These are phyloP conservation scores for Myotis brandtii DNA, from an alignment of 2,113 vertebrate genomes.

Conservation along the genomic window DNA sequence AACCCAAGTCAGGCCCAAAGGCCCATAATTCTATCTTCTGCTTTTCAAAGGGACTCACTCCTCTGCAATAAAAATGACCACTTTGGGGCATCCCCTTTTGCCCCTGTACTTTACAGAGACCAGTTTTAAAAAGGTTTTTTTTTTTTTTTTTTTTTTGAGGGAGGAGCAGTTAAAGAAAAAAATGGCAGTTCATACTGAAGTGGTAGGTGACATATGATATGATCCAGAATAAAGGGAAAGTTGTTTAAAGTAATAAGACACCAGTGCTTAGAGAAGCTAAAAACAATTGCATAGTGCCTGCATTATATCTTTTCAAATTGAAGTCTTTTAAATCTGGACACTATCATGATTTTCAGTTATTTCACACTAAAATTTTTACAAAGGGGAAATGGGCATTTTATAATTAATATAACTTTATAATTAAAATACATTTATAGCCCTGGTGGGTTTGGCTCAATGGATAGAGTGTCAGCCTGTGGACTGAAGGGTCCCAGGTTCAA, in stretches of 20 bases:
- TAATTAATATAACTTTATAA: constrained; percentile 5
- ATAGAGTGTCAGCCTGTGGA: no score
- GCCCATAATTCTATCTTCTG: neutral
- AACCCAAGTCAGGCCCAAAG: neutral
- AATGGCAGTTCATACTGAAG: neutral
- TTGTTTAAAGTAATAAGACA: neutral
- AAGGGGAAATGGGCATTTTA: neutral
- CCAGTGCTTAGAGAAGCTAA: neutral
- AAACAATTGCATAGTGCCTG: neutral
- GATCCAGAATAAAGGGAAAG: neutral
- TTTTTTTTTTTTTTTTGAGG: neutral
- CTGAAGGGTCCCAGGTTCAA: no score
- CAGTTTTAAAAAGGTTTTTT: neutral
- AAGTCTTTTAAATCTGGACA: neutral
- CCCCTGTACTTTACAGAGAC: neutral
- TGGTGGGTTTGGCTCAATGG: no score
- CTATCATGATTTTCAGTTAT: neutral
- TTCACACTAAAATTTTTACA: neutral
- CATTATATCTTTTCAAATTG: neutral
- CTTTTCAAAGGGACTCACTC: neutral
- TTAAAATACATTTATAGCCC: neutral
- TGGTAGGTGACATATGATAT: neutral
- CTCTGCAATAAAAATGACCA: neutral
- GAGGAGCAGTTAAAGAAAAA: neutral
- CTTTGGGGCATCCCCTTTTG: neutral